Percentiles rank a stretch among this genome's conserved stretches.
phyloP scores from a whole-genome alignment of 2,113 vertebrate genomes.

The Dolichallabes microphthalmus region DNA sequence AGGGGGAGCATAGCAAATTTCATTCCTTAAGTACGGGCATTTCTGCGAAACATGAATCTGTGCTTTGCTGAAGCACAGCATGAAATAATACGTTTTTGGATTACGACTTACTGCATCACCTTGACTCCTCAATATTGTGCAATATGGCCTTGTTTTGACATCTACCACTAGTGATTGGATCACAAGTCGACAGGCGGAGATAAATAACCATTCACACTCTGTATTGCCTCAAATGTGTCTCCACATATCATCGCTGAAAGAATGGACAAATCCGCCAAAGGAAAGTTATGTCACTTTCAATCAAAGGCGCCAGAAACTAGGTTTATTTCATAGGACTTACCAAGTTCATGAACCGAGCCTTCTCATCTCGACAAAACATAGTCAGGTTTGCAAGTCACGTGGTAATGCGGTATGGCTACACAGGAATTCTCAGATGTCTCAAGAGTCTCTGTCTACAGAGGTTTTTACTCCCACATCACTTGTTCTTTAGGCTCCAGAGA shows the following conservation, averaged over 20 bases:
- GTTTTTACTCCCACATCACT: not conserved
- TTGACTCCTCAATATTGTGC: not conserved
- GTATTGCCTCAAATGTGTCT: not conserved
- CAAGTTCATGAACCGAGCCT: not conserved
- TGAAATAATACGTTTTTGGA: not conserved
- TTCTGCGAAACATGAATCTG: not conserved
- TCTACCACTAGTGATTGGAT: not conserved
- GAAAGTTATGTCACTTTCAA: not conserved
- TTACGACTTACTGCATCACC: not conserved
- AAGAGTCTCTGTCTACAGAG: not conserved
- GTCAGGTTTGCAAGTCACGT: not conserved
- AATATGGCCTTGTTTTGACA: constrained; percentile 3
- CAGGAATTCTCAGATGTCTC: not conserved
- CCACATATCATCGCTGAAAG: not conserved
- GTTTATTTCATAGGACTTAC: not conserved
- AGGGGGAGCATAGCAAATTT: not conserved
- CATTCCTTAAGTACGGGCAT: not conserved
- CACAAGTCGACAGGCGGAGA: too few relatives aligned
- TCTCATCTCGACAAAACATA: not conserved
- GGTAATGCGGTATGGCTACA: too few relatives aligned
- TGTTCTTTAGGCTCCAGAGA: not conserved
- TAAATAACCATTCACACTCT: not conserved
- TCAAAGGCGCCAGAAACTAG: not conserved
- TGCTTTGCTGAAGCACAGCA: not conserved
- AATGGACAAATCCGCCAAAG: not conserved